Conservation (phyloP, 2,797 vertebrate species). For the Percopsis omiscomaycus region DNA sequence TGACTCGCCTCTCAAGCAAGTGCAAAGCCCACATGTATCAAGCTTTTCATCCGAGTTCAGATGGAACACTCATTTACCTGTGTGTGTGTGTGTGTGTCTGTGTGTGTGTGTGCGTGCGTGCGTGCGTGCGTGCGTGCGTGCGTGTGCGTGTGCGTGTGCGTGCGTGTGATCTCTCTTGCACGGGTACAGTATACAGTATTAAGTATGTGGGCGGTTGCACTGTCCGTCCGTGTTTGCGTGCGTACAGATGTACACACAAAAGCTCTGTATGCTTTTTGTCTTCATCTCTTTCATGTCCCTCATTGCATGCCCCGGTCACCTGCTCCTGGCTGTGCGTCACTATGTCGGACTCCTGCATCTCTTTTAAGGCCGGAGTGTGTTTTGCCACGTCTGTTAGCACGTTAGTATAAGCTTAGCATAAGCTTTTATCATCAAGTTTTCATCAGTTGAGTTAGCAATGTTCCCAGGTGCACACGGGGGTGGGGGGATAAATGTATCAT, state of each 20-base stretch:
- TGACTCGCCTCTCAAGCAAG: constrained; percentile 25
- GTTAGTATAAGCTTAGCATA: neutral
- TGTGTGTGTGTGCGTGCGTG: neutral
- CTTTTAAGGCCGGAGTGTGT: neutral
- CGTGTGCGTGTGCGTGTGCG: constrained; percentile 4
- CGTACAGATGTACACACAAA: too few species aligned
- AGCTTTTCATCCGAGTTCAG: constrained; percentile 46
- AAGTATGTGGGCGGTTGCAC: neutral
- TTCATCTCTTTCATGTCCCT: too few species aligned
- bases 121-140: neutral
- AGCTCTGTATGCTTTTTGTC: too few species aligned
- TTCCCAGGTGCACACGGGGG: neutral
- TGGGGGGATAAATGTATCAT: neutral
- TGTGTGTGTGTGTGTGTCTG: constrained; percentile 7
- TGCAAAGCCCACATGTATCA: constrained; percentile 25
- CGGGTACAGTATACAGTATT: neutral
- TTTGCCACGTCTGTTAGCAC: constrained; percentile 1
- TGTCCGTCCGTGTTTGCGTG: neutral
- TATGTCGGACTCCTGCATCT: neutral
- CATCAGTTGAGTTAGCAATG: neutral
- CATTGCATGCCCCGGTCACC: too few species aligned
- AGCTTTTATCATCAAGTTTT: neutral
- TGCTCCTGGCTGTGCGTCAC: neutral
- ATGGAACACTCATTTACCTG: constrained; percentile 11
- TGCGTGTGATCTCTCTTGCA: neutral